Percentiles rank a stretch among this genome's conserved stretches.
phyloP scores from a whole-genome alignment of 2,113 vertebrate genomes.

The Redunca redunca region DNA sequence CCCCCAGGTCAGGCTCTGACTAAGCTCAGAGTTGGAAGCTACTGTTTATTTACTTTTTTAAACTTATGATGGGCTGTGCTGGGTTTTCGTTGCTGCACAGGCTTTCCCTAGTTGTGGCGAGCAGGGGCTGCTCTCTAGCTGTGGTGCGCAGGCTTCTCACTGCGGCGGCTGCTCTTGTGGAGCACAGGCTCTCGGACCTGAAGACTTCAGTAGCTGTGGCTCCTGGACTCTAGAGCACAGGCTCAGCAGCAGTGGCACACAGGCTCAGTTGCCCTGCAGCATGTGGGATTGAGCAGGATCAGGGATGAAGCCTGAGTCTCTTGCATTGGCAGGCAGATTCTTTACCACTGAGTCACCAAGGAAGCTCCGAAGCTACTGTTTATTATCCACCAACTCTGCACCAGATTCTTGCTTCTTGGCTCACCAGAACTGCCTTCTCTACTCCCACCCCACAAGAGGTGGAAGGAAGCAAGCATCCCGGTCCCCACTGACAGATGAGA shows the following conservation, averaged over 20 bases:
- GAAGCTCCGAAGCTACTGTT: not conserved
- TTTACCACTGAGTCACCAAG: not conserved
- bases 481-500: not conserved
- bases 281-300: not conserved
- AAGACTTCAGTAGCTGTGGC: not conserved
- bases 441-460: rapidly evolving
- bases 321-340: not conserved
- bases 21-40: not conserved
- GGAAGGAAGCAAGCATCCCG: rapidly evolving
- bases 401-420: too few relatives aligned
- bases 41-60: not conserved
- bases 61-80: not conserved
- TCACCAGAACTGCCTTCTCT: rapidly evolving
- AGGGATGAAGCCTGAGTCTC: not conserved
- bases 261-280: not conserved
- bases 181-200: not conserved
- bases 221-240: not conserved
- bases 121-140: not conserved
- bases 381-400: rapidly evolving
- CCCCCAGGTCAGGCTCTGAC: not conserved
- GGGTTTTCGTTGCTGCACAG: not conserved
- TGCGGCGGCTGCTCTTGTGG: not conserved
- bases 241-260: not conserved
- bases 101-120: not conserved
- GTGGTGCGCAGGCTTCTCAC: not conserved